Conservation (phyloP, 2,888 invertebrate species). For the Slavum lentiscoides region DNA sequence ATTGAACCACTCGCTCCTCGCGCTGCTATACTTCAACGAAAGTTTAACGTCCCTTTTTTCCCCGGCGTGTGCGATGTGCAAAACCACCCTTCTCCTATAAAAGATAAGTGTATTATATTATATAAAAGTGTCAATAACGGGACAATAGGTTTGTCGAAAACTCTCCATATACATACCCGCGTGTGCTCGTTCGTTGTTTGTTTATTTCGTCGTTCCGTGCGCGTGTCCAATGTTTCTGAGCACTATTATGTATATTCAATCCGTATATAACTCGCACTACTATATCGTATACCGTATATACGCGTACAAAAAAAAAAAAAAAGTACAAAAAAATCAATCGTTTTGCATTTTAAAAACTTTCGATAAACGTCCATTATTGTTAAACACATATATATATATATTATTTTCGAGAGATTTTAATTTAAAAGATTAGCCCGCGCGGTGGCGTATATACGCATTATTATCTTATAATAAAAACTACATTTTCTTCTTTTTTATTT, state of each 20-base stretch:
- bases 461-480: no score
- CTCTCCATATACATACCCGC: neutral
- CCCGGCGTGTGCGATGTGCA: no score
- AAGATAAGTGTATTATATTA: slow-evolving; percentile 7
- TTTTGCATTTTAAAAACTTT: slow-evolving; percentile 1
- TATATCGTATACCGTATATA: no score
- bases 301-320: neutral
- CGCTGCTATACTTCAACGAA: slow-evolving; percentile 14
- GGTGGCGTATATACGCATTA: no score
- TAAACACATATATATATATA: no score
- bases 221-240: neutral
- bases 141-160: slow-evolving; percentile 8
- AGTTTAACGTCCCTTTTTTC: neutral
- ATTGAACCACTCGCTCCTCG: neutral
- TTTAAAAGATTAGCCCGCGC: no score
- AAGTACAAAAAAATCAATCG: neutral
- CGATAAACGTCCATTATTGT: neutral
- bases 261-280: neutral
- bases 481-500: no score
- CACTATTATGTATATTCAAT: neutral
- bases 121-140: slow-evolving; percentile 23
- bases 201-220: neutral
- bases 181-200: neutral
- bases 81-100: neutral
- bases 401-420: no score